Conservation (phyloP, 2,113 vertebrate species). For the Aepyceros melampus region DNA sequence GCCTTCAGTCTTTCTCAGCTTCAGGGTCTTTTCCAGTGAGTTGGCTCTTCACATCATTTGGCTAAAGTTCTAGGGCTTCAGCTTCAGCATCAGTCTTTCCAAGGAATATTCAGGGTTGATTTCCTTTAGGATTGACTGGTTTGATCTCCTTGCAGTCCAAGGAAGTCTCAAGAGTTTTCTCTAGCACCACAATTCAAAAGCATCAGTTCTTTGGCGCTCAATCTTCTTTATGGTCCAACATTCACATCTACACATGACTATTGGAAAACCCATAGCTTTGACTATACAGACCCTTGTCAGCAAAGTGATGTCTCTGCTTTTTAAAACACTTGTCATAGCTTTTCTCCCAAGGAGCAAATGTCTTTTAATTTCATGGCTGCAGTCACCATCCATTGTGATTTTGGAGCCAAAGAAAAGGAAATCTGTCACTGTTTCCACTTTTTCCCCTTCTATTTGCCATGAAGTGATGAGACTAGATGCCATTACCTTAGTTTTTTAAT, state of each 20-base stretch:
- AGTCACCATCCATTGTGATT: not conserved
- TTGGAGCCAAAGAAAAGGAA: not conserved
- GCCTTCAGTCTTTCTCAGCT: not conserved
- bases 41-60: not conserved
- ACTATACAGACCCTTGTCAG: not conserved
- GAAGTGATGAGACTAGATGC: not conserved
- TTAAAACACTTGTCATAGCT: not conserved
- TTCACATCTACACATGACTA: not conserved
- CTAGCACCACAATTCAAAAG: not conserved
- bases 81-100: not conserved
- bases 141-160: not conserved
- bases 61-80: not conserved
- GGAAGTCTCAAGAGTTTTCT: not conserved
- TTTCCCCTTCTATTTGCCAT: not conserved
- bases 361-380: not conserved
- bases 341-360: not conserved
- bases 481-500: not conserved
- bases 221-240: not conserved
- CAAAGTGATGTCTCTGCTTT: not conserved
- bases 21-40: not conserved
- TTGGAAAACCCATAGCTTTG: not conserved
- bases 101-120: not conserved
- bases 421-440: not conserved
- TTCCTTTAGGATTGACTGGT: not conserved
- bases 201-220: not conserved